These are phyloP conservation scores for Meiosimyza platycephala DNA, from an alignment of 2,888 invertebrate species.

Conservation along the genomic window DNA sequence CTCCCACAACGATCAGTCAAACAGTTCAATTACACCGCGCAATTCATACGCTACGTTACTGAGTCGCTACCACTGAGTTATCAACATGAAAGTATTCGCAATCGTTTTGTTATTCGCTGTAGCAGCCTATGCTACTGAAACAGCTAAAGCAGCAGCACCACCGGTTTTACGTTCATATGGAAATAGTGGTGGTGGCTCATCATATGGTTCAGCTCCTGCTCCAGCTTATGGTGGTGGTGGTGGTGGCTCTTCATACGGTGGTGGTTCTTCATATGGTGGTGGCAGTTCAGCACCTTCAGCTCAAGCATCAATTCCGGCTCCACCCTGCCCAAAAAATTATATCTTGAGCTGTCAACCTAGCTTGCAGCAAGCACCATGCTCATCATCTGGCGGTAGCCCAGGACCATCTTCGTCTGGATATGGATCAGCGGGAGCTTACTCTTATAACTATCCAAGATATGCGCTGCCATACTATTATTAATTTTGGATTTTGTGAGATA, in stretches of 20 bases:
- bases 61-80: no score
- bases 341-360: constrained; percentile 56
- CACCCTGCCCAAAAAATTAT: constrained; percentile 54
- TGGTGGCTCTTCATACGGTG: neutral
- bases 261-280: constrained; percentile 26
- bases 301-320: constrained; percentile 43
- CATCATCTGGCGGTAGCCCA: neutral
- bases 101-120: no score
- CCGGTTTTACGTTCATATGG: no score
- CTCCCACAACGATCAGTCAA: no score
- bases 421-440: constrained; percentile 37
- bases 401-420: constrained; percentile 10
- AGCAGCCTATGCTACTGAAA: no score
- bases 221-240: no score
- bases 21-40: no score
- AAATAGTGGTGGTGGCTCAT: no score
- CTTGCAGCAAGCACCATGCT: constrained; percentile 50
- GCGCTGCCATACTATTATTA: constrained; percentile 16
- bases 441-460: constrained; percentile 41
- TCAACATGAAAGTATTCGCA: no score
- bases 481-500: neutral
- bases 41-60: no score
- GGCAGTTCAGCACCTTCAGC: constrained; percentile 31
- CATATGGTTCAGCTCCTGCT: no score
- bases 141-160: no score